phyloP scores from a whole-genome alignment of 2,888 invertebrate genomes.

The Campoplex nolae region DNA sequence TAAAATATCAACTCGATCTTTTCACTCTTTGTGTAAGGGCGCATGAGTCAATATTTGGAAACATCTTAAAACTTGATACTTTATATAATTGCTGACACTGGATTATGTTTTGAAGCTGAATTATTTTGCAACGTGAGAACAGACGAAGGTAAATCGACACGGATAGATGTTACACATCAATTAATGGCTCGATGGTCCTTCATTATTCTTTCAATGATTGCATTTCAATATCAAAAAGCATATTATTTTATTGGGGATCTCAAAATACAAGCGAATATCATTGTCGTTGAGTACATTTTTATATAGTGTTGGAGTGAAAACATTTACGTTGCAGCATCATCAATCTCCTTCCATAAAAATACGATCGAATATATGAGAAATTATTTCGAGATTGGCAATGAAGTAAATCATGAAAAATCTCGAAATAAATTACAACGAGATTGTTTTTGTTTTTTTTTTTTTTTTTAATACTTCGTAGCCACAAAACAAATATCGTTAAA shows the following conservation, averaged over 20 bases:
- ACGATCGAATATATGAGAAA: background rate
- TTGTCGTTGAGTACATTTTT: no score
- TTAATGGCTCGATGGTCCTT: background rate
- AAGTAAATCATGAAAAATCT: background rate
- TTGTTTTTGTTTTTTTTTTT: background rate
- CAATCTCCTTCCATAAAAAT: background rate
- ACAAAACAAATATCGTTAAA: background rate
- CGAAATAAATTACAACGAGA: background rate
- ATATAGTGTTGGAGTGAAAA: no score
- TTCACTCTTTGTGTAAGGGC: background rate
- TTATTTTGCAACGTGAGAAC: background rate
- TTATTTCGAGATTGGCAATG: background rate
- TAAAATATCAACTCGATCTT: constrained; percentile 58
- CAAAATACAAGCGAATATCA: no score
- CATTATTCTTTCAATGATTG: background rate
- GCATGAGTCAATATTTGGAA: background rate
- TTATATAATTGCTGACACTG: background rate
- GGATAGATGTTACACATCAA: background rate
- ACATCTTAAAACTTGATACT: background rate
- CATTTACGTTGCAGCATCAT: no score
- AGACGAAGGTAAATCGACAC: background rate
- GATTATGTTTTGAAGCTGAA: background rate
- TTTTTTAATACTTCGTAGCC: background rate
- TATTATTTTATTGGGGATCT: no score
- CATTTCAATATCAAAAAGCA: no score